Percentiles rank a stretch among this genome's conserved stretches.
Conservation (phyloP, 2,888 invertebrate genomes). For the Pristionchus exspectatus region DNA sequence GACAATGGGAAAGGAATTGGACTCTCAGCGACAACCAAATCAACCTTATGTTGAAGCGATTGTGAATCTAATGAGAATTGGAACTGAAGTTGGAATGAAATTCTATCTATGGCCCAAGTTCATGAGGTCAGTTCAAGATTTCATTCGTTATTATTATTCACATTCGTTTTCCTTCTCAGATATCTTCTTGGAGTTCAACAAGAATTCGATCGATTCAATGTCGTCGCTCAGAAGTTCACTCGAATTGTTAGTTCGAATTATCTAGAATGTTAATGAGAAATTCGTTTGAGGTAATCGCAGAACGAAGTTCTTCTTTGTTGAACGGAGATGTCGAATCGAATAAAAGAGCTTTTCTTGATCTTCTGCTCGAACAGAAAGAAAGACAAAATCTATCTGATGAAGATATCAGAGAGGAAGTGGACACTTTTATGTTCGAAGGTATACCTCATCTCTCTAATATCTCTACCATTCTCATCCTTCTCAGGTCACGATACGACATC, state of each 20-base stretch:
- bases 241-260: neutral
- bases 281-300: slow-evolving; percentile 29
- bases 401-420: slow-evolving; percentile 52
- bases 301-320: neutral
- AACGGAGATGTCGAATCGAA: slow-evolving; percentile 28
- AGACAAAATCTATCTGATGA: slow-evolving; percentile 24
- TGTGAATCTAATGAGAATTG: slow-evolving; percentile 38
- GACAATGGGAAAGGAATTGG: slow-evolving; percentile 50
- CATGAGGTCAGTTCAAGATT: neutral
- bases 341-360: slow-evolving; percentile 38
- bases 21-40: slow-evolving; percentile 22
- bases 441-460: too few relatives aligned
- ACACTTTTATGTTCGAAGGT: slow-evolving; percentile 54
- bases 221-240: slow-evolving; percentile 31
- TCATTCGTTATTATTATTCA: neutral
- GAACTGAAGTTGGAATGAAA: slow-evolving; percentile 38
- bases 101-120: slow-evolving; percentile 11
- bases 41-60: slow-evolving; percentile 46
- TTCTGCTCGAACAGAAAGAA: slow-evolving; percentile 38
- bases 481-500: slow-evolving; percentile 63
- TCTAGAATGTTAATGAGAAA: neutral
- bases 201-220: slow-evolving; percentile 25
- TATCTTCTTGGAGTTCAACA: slow-evolving; percentile 31
- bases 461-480: too few relatives aligned
- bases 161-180: neutral